Evolutionary conservation across 2,888 invertebrate species (phyloP), one percentile per base, ranked within the genome.

Genomic region (Pachymerium ferrugineum): DNA sequence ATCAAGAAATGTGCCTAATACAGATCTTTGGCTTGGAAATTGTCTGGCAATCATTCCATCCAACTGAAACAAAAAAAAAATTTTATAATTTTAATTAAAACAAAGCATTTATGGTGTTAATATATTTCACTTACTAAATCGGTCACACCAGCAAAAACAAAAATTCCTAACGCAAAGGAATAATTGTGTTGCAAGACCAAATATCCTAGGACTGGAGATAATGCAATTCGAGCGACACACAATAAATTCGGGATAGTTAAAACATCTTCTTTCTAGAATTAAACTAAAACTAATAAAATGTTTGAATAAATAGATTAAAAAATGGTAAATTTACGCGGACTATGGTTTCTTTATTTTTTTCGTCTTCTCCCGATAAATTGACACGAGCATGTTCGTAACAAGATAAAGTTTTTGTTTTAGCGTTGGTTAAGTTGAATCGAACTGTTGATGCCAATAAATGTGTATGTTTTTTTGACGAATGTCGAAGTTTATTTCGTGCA

Each of bases 41-140:
- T 90, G 92, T 74, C 98, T 87, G 0, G 98, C 98, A 81, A 99
- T 97, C 88, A 92, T 95, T 6, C 98, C 98, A 86, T 99, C 98
- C 72, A 94, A 82, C 93, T 94, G 81, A 47, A 84, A 81, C 80
- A 81, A 5, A 72, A 72, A n/a, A 31, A 31, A 33, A 16, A 22
- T 68, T 3, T 68, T 10, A 28, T 22, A 14, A 10, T 22, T 25
- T 3, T 8, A 25, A 68, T 68, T 30, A 10, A 10, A 35, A 10
- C 14, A 14, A 35, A 10, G 10, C 8, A 35, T 35, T 35, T 35
- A 35, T 10, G 8, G 8, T 35, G 4, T n/a, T 29, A 68, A 14
- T 3, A 30, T 22, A 25, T 8, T 3, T 2, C 5, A 74, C 85
- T 85, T 86, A 95, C 94, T 86, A 96, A 83, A 85, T 98, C 98